Percentiles rank a stretch among this genome's conserved stretches.
Conservation (phyloP, 2,888 invertebrate species). For the Chrysodeixis includens region DNA sequence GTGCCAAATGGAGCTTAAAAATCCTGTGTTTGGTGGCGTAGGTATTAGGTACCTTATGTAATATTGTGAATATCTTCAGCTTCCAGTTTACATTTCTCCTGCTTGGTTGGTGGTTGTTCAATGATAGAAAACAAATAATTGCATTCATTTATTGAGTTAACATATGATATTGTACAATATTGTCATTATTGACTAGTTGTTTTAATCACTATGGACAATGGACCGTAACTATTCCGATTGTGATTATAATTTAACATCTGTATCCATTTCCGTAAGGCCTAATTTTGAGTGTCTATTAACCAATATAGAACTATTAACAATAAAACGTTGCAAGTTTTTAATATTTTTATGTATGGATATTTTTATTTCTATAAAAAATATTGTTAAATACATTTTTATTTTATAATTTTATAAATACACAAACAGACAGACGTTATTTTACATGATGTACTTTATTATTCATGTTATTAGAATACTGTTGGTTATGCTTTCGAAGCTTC, state of each 20-base stretch:
- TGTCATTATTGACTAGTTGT: slow-evolving; percentile 64
- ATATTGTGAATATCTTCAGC: too few relatives aligned
- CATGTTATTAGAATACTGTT: slow-evolving; percentile 82
- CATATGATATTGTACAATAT: slow-evolving; percentile 67
- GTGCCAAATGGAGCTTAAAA: too few relatives aligned
- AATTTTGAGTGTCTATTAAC: slow-evolving; percentile 49
- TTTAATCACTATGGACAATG: slow-evolving; percentile 64
- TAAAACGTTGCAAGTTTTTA: slow-evolving; percentile 49
- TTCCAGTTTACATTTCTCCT: not conserved
- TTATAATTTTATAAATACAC: slow-evolving; percentile 68
- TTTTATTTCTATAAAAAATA: slow-evolving; percentile 64
- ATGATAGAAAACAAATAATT: slow-evolving; percentile 31
- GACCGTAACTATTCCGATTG: slow-evolving; percentile 65
- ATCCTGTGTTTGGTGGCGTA: too few relatives aligned
- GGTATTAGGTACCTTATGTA: too few relatives aligned
- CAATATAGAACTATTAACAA: slow-evolving; percentile 38
- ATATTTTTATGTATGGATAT: slow-evolving; percentile 44
- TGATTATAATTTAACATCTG: slow-evolving; percentile 59
- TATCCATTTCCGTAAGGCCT: slow-evolving; percentile 64
- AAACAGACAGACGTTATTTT: slow-evolving; percentile 59
- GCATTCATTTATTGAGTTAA: slow-evolving; percentile 70
- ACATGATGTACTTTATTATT: slow-evolving; percentile 65
- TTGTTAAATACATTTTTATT: slow-evolving; percentile 62
- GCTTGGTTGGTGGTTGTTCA: not conserved
- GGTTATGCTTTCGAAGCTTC: slow-evolving; percentile 76